Base-by-base conservation (phyloP, 1,140 invertebrate genomes). In the Brachystomella parvula region DNA sequence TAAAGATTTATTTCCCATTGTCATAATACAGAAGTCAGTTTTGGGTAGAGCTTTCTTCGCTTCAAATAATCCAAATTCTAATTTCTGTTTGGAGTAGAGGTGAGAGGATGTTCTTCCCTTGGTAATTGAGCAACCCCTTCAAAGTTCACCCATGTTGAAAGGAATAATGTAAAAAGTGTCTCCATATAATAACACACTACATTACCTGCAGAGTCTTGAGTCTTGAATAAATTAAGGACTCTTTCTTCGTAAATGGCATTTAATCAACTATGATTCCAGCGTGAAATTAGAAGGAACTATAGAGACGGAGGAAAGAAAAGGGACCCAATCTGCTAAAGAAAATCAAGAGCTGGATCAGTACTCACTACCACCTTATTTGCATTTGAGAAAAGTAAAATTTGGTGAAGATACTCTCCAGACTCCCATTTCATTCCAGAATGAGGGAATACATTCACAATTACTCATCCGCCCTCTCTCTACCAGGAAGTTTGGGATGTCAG, bases 261-360 rank as follows among this genome's bases (percentile, higher is more conserved):
- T 69, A 69, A 70, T 70, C 68, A 70, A 9, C 49, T 61, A 62
- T 65, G 64, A 65, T 65, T 60, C 62, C 32, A 63, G 47, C 68
- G 64, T 69, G 64, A 69, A 69, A 69, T 69, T 69, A 69, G 31
- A 33, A 59, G n/a, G n/a, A n/a, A n/a, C n/a, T n/a, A n/a, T n/a
- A n/a, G n/a, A n/a, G n/a, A n/a, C n/a, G n/a, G n/a, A n/a, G n/a
- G n/a, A n/a, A n/a, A n/a, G n/a, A n/a, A n/a, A n/a, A n/a, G n/a
- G n/a, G n/a, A n/a, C n/a, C n/a, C n/a, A n/a, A n/a, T n/a, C n/a
- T n/a, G n/a, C n/a, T n/a, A n/a, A n/a, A n/a, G n/a, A n/a, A n/a
- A n/a, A n/a, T n/a, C n/a, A n/a, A n/a, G n/a, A 53, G 9, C 15
- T 19, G 49, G 24, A 53, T n/a, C n/a, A n/a, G n/a, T n/a, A n/a